These are phyloP conservation scores for Lordiphosa andalusiaca DNA, from an alignment of 2,888 invertebrate genomes.

Conservation along the genomic window DNA sequence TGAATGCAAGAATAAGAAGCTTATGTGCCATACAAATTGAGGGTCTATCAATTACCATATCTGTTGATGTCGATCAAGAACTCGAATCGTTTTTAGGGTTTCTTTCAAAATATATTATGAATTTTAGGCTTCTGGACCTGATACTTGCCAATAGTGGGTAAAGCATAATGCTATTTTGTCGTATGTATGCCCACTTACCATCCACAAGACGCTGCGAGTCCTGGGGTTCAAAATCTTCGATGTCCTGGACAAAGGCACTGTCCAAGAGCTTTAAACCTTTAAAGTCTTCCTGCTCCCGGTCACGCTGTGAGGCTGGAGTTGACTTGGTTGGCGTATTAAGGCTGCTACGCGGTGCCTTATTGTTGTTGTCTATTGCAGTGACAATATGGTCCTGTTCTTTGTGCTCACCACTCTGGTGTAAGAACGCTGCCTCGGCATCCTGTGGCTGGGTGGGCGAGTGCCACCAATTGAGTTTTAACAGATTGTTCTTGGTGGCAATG, in stretches of 20 bases:
- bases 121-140: too few species aligned
- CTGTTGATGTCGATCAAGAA: too few species aligned
- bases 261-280: slow-evolving; percentile 1
- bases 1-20: too few species aligned
- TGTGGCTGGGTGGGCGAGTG: slow-evolving; percentile 53
- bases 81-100: too few species aligned
- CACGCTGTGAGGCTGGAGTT: slow-evolving; percentile 1
- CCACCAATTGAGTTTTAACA: slow-evolving; percentile 74
- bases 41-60: too few species aligned
- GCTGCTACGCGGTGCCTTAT: slow-evolving; percentile 25
- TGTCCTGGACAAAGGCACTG: slow-evolving; percentile 11
- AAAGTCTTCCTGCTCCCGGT: slow-evolving; percentile 5
- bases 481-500: slow-evolving; percentile 65
- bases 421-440: slow-evolving; percentile 20
- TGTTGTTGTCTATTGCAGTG: slow-evolving; percentile 42
- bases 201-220: slow-evolving; percentile 54
- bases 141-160: too few species aligned
- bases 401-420: slow-evolving; percentile 6
- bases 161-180: too few species aligned
- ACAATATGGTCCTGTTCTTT: background rate
- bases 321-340: slow-evolving; percentile 34
- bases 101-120: too few species aligned
- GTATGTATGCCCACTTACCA: slow-evolving; percentile 33
- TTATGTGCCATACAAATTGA: too few species aligned
- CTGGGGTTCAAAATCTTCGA: slow-evolving; percentile 35